phyloP scores from a whole-genome alignment of 2,113 vertebrate species.

The Marmota monax region DNA sequence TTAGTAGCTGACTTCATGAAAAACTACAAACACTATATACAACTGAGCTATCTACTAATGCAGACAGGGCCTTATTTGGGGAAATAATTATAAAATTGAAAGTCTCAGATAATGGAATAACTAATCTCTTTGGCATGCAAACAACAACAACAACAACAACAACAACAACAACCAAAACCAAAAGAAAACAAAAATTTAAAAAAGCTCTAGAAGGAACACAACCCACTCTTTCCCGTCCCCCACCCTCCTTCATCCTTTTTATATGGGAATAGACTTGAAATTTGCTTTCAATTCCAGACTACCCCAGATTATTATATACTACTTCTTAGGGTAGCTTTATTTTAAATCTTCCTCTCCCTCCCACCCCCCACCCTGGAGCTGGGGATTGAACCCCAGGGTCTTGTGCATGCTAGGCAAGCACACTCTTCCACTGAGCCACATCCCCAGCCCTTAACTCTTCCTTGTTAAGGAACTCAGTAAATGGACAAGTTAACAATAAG shows the following conservation, averaged over 20 bases:
- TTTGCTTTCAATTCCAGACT: slow-evolving; percentile 57
- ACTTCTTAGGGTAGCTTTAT: slow-evolving; percentile 65
- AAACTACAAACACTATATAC: slow-evolving; percentile 16
- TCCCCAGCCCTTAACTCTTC: too few species aligned
- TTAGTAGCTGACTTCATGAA: slow-evolving; percentile 49
- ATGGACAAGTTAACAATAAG: slow-evolving; percentile 25
- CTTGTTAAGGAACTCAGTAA: slow-evolving; percentile 49
- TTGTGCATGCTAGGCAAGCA: too few species aligned
- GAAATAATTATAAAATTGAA: slow-evolving; percentile 59
- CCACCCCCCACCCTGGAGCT: too few species aligned
- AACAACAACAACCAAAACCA: not conserved
- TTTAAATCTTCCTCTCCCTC: slow-evolving; percentile 50
- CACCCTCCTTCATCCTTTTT: slow-evolving; percentile 46
- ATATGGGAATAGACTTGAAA: slow-evolving; percentile 38
- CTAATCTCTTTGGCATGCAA: slow-evolving; percentile 73
- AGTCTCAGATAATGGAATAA: slow-evolving; percentile 39
- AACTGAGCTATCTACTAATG: slow-evolving; percentile 38
- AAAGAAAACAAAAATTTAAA: not conserved
- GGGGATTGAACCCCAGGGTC: too few species aligned
- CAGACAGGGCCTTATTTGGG: slow-evolving; percentile 48
- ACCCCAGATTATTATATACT: slow-evolving; percentile 67
- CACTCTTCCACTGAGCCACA: too few species aligned
- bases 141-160: not conserved
- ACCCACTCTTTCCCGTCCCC: not conserved
- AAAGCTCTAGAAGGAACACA: slow-evolving; percentile 58